Evolutionary conservation across 2,797 vertebrate genomes (phyloP).

Genomic region (Lerista edwardsae): DNA sequence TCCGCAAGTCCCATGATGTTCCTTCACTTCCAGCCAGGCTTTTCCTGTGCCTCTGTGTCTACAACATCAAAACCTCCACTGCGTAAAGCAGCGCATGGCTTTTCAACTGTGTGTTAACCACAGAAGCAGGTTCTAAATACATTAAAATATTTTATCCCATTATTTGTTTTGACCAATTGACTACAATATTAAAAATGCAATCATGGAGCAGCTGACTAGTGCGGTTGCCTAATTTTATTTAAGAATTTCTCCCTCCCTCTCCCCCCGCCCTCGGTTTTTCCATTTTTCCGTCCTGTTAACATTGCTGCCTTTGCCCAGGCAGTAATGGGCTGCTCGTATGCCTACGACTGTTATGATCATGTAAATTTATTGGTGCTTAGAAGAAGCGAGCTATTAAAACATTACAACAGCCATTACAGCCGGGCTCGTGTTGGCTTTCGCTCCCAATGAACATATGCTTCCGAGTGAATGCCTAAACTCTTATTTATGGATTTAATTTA

Average conservation of each 20-base stretch:
- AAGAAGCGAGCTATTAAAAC: constrained; percentile 97
- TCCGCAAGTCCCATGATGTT: not conserved
- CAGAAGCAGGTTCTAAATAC: constrained; percentile 78
- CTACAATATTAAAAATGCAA: constrained; percentile 85
- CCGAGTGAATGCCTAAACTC: constrained; percentile 98
- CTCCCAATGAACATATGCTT: constrained; percentile 99
- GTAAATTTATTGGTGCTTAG: constrained; percentile 96
- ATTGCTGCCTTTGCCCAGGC: constrained; percentile 82
- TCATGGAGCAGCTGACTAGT: constrained; percentile 84
- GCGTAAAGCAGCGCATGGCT: constrained; percentile 33
- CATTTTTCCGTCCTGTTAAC: constrained; percentile 85
- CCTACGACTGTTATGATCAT: constrained; percentile 91
- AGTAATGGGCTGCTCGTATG: constrained; percentile 92
- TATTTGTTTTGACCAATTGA: constrained; percentile 87
- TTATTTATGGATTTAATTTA: constrained; percentile 99
- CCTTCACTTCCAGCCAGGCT: not conserved
- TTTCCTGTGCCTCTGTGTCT: constrained; percentile 36
- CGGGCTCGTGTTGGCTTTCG: constrained; percentile 85
- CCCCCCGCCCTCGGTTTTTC: constrained; percentile 57
- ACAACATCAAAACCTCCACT: constrained; percentile 57
- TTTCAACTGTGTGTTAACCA: constrained; percentile 67
- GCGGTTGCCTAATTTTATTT: constrained; percentile 85
- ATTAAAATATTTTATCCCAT: constrained; percentile 83
- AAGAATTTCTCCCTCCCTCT: constrained; percentile 72
- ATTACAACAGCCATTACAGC: constrained; percentile 98